Evolutionary conservation across 2,797 vertebrate genomes (phyloP).

Genomic region (Protonibea diacanthus): DNA sequence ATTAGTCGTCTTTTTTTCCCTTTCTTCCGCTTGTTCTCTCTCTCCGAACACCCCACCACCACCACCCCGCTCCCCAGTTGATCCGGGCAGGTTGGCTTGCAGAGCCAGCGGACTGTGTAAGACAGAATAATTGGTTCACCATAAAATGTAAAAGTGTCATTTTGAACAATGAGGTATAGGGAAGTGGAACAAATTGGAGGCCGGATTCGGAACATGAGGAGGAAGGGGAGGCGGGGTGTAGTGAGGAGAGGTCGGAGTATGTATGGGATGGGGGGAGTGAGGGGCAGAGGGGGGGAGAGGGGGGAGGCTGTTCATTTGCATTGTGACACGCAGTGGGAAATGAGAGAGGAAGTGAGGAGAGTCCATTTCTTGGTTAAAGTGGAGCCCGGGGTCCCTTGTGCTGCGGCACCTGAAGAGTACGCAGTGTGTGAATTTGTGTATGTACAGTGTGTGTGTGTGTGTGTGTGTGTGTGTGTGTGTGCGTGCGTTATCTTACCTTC

Average conservation of each 20-base stretch:
- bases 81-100: slow-evolving; percentile 78
- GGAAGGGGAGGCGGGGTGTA: slow-evolving; percentile 14
- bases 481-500: slow-evolving; percentile 1
- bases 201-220: slow-evolving; percentile 71
- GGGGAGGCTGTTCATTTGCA: slow-evolving; percentile 69
- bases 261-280: background rate
- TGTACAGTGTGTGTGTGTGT: background rate
- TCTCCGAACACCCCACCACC: slow-evolving; percentile 7
- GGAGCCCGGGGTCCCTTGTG: slow-evolving; percentile 42
- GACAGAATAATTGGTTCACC: slow-evolving; percentile 85
- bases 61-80: slow-evolving; percentile 53
- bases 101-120: slow-evolving; percentile 82
- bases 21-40: slow-evolving; percentile 1
- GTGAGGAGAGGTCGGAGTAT: slow-evolving; percentile 35
- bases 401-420: slow-evolving; percentile 44
- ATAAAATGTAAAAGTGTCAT: slow-evolving; percentile 86
- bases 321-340: slow-evolving; percentile 58
- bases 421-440: background rate
- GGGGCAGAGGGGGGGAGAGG: background rate
- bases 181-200: slow-evolving; percentile 85
- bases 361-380: slow-evolving; percentile 46
- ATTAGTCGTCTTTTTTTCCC: slow-evolving; percentile 54
- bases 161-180: slow-evolving; percentile 85
- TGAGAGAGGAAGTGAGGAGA: slow-evolving; percentile 41
- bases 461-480: background rate